A percentile compares a stretch with the other conserved stretches of the same genome.
phyloP scores from a whole-genome alignment of 1,140 invertebrate genomes.

The Augochlora pura region DNA sequence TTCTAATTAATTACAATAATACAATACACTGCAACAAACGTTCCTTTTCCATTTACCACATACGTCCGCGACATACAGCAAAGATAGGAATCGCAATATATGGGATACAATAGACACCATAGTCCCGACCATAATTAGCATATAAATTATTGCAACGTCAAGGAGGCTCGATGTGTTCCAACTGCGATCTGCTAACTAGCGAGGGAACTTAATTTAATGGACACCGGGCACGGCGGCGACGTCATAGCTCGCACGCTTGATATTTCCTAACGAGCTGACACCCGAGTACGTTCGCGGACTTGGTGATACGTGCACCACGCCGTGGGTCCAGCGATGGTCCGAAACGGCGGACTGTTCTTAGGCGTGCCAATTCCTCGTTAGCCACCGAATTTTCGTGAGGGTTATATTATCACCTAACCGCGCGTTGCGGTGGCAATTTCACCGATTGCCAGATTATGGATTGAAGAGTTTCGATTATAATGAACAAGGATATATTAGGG shows the following conservation, averaged over 20 bases:
- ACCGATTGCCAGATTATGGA: too few species aligned
- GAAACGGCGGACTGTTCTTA: background rate
- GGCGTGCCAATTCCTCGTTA: too few species aligned
- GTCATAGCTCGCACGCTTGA: constrained; percentile 36
- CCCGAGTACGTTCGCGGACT: background rate
- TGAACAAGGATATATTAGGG: too few species aligned
- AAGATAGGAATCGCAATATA: constrained; percentile 21
- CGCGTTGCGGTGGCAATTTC: too few species aligned
- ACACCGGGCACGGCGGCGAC: background rate
- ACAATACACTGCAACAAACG: background rate
- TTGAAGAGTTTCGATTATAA: too few species aligned
- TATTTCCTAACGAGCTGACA: constrained; percentile 47
- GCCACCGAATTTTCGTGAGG: background rate
- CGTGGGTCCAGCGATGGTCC: background rate
- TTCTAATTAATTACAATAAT: too few species aligned
- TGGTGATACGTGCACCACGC: background rate
- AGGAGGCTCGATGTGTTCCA: constrained; percentile 17
- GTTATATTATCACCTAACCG: background rate
- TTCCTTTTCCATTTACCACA: background rate
- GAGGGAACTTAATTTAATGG: constrained; percentile 41
- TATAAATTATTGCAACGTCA: constrained; percentile 16
- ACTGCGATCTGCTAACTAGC: constrained; percentile 30
- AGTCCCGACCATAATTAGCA: constrained; percentile 10
- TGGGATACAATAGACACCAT: constrained; percentile 19
- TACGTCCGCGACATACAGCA: background rate